Evolutionary conservation across 2,888 invertebrate genomes (phyloP), one percentile per base, ranked within the genome.

Genomic region (Epicampocera succincta): DNA sequence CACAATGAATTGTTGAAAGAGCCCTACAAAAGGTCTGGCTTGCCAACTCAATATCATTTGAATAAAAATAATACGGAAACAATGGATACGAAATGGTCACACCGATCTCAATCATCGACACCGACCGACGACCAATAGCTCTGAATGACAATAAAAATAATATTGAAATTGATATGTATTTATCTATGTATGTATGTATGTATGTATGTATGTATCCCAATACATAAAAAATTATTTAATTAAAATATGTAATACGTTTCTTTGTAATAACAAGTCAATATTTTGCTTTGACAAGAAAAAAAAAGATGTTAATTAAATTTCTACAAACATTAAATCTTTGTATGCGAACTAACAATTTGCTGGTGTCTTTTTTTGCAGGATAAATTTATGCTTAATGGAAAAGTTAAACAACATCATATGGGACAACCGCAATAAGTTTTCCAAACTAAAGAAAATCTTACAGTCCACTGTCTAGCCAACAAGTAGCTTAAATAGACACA

Each of bases 181-280:
- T 29, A 6, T 29, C 6, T 29, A 29, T 61, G 72, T 81, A 72
- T 76, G n/a, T n/a, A n/a, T n/a, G n/a, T n/a, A n/a, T n/a, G n/a
- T n/a, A n/a, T n/a, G n/a, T n/a, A n/a, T n/a, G n/a, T 68, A 12
- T 48, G 56, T 56, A 69, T 81, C 81, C 68, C 73, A 63, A 48
- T 73, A 68, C 56, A 68, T 81, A 77, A 50, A 77, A n/a, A 77
- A 68, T 25, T 63, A 71, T 71, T 50, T 75, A 52, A 58, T 65
- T 58, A 50, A 65, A 80, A 71, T n/a, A n/a, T n/a, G n/a, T 54
- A 50, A 44, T 33, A 44, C 29, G 44, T 63, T 65, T 75, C 44
- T 65, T 75, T 50, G 46, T 75, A 52, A 48, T 63, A 48, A 60
- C 13, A 61, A 44, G 15, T 21, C 15, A 48, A 29, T 48, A 33